These are phyloP conservation scores for Panonychus citri DNA, from an alignment of 1,140 invertebrate genomes.

Conservation along the genomic window DNA sequence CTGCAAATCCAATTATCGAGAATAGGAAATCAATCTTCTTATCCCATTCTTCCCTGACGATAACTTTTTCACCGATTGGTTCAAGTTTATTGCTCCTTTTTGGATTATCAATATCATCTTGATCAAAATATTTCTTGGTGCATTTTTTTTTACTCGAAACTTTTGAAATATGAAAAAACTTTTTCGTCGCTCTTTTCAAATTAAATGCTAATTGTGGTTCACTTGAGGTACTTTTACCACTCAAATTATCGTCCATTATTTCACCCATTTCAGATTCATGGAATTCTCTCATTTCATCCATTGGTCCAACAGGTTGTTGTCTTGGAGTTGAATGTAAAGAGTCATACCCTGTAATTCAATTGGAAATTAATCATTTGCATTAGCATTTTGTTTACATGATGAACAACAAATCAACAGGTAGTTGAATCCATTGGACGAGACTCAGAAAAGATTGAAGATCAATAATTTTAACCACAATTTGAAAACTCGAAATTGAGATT, in stretches of 20 bases:
- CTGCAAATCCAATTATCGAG: constrained; percentile 62
- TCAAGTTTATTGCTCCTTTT: not conserved
- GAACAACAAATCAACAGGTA: not conserved
- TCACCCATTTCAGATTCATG: constrained; percentile 1
- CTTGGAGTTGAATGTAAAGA: constrained; percentile 10
- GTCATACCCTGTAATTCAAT: constrained; percentile 5
- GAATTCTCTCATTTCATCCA: not conserved
- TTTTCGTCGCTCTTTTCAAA: not conserved
- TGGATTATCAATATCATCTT: not conserved
- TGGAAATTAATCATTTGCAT: not conserved
- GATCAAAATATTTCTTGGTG: not conserved
- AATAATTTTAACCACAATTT: not conserved
- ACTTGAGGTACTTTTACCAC: not conserved
- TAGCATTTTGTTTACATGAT: not conserved
- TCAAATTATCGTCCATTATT: not conserved
- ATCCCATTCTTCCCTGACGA: constrained; percentile 23
- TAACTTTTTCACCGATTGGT: not conserved
- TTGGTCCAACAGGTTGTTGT: not conserved
- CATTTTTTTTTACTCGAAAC: not conserved
- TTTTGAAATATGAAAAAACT: not conserved
- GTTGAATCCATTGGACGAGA: not conserved
- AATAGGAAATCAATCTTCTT: constrained; percentile 72
- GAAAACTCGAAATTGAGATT: not conserved
- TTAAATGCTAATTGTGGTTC: not conserved
- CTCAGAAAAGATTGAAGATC: not conserved